Evolutionary conservation across 2,888 invertebrate species (phyloP), one percentile per base, ranked within the genome.

Genomic region (Acanthosepion pharaonis): DNA sequence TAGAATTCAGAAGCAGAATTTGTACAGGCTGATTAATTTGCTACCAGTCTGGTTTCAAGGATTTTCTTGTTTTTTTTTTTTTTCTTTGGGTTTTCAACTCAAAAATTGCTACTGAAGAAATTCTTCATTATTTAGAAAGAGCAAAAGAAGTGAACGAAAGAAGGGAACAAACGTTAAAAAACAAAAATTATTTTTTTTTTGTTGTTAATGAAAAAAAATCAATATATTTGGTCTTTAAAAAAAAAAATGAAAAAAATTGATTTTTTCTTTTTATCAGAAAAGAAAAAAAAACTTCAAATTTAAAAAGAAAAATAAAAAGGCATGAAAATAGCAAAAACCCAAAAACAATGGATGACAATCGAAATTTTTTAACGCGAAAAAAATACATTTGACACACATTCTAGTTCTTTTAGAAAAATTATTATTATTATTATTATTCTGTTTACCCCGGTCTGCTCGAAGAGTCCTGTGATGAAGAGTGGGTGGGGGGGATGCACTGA

Each of bases 101-200:
- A 94, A 78, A 93, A 93, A 91, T 51, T 93, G 78, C n/a, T 48
- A 48, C 11, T 42, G 11, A 92, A 92, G 28, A 92, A 28, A 51
- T 92, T 92, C 92, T 92, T 92, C 9, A 28, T 11, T 23, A 92
- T 92, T 92, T 91, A 33, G 15, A n/a, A 1, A 91, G 42, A 11
- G 25, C 42, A 33, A 91, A 48, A 91, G 2, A 25, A 64, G 28
- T 33, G 48, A 42, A 91, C 5, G 42, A 48, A 48, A n/a, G 48
- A 91, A 48, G 1, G 91, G 9, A 20, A 48, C 5, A 49, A 25
- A 49, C 49, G 11, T 48, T 25, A 15, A 92, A 23, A 28, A 78
- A 33, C 5, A 18, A 78, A n/a, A 78, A 78, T 15, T 33, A 78
- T 78, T 78, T 78, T 64, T 78, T 92, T 92, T 25, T 48, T 51